phyloP scores from a whole-genome alignment of 2,797 vertebrate genomes.

The Eidolon dupreanum region DNA sequence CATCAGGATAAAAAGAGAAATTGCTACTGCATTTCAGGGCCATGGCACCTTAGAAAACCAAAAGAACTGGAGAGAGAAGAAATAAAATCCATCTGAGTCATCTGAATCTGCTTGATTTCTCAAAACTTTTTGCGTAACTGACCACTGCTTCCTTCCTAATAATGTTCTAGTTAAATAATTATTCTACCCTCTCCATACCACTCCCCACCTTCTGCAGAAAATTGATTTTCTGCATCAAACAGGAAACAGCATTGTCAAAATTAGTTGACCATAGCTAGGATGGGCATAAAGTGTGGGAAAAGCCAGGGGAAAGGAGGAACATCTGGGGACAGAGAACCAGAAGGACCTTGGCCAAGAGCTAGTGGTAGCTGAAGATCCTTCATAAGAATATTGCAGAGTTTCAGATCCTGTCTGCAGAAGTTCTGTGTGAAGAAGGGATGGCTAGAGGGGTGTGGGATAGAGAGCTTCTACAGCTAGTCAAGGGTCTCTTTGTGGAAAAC shows the following conservation, averaged over 20 bases:
- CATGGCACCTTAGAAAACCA: neutral
- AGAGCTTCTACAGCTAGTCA: neutral
- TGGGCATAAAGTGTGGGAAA: neutral
- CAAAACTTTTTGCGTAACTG: neutral
- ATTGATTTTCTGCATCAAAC: too few relatives aligned
- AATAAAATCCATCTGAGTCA: neutral
- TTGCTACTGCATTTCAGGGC: neutral
- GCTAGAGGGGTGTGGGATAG: neutral
- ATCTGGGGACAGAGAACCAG: neutral
- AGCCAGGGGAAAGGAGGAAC: neutral
- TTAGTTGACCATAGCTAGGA: neutral
- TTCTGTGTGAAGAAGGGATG: neutral
- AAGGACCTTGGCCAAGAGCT: neutral
- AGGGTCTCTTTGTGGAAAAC: neutral
- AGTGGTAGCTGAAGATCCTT: neutral
- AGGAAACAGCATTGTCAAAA: neutral
- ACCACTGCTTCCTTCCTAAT: neutral
- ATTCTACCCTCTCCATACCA: too few relatives aligned
- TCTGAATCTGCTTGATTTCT: neutral
- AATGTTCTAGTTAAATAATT: neutral
- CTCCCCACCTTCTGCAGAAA: fast-evolving
- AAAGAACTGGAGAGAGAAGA: neutral
- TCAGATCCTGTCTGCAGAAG: neutral
- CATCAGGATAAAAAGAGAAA: neutral
- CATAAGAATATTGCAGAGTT: neutral